Conservation (phyloP, 1,140 invertebrate genomes). For the Lerema accius region DNA sequence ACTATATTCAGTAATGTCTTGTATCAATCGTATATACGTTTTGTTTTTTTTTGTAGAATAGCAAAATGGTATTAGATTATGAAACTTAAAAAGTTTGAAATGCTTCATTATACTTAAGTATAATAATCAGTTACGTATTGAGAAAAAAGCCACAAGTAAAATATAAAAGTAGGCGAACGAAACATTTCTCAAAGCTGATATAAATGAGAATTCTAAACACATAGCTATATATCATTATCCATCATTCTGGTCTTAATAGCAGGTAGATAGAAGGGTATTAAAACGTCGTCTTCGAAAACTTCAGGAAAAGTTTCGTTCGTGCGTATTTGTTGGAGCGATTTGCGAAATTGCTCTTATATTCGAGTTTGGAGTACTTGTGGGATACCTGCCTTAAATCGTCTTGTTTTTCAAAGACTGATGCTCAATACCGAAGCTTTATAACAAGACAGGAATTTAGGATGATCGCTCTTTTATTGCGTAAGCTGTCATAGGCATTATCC, state of each 20-base stretch:
- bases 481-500: not conserved
- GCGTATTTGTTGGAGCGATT: constrained; percentile 61
- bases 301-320: constrained; percentile 48
- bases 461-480: not conserved
- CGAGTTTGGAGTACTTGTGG: constrained; percentile 41
- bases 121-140: too few relatives aligned
- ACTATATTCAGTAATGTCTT: too few relatives aligned
- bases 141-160: not conserved
- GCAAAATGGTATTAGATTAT: too few relatives aligned
- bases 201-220: too few relatives aligned
- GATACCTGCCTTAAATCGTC: constrained; percentile 41
- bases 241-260: not conserved
- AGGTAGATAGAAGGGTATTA: constrained; percentile 47
- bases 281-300: constrained; percentile 55
- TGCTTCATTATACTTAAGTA: too few relatives aligned
- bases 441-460: constrained; percentile 1
- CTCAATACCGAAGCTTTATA: constrained; percentile 34
- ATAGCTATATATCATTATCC: constrained; percentile 4
- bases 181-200: too few relatives aligned
- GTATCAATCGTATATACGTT: too few relatives aligned
- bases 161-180: too few relatives aligned
- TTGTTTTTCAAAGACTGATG: constrained; percentile 45
- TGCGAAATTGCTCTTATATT: constrained; percentile 53
- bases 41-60: too few relatives aligned
- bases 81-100: too few relatives aligned